A percentile compares a stretch with the other conserved stretches of the same genome.
phyloP scores from a whole-genome alignment of 1,140 invertebrate genomes.

The Eumeta japonica region DNA sequence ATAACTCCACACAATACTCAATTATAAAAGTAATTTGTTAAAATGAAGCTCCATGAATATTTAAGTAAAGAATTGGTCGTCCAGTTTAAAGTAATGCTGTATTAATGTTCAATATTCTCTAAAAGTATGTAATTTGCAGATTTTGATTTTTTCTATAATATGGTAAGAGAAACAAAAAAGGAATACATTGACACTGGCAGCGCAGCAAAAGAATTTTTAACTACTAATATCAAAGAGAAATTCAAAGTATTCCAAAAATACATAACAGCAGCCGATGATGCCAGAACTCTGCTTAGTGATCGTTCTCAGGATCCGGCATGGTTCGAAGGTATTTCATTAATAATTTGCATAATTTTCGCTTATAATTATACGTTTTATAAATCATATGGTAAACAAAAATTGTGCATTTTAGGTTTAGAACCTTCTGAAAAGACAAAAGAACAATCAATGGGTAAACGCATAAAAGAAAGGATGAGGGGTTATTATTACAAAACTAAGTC shows the following conservation, averaged over 20 bases:
- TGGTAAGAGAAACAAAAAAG: conserved; percentile 63
- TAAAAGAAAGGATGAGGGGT: conserved; percentile 74
- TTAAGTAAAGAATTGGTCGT: too few species aligned
- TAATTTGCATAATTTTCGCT: conserved; percentile 3
- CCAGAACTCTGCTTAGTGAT: conserved; percentile 58
- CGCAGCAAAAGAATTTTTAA: conserved; percentile 64
- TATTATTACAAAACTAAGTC: conserved; percentile 78
- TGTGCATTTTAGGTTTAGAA: conserved; percentile 59
- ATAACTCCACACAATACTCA: too few species aligned
- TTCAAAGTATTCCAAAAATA: conserved; percentile 59
- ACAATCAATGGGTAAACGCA: conserved; percentile 73
- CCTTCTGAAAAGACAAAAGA: conserved; percentile 72
- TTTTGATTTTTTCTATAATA: conserved; percentile 61
- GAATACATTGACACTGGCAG: conserved; percentile 64
- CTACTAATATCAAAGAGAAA: conserved; percentile 65
- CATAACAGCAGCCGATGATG: conserved; percentile 55
- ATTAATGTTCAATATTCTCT: too few species aligned
- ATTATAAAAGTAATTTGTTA: too few species aligned
- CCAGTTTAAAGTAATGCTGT: too few species aligned
- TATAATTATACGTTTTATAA: conserved; percentile 2
- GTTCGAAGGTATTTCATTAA: conserved; percentile 65
- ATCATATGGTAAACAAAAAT: conserved; percentile 2
- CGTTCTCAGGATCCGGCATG: conserved; percentile 68
- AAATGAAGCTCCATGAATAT: too few species aligned
- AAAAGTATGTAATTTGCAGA: conserved; percentile 39